These are phyloP conservation scores for Isoperla grammatica DNA, from an alignment of 2,888 invertebrate genomes.

Conservation along the genomic window DNA sequence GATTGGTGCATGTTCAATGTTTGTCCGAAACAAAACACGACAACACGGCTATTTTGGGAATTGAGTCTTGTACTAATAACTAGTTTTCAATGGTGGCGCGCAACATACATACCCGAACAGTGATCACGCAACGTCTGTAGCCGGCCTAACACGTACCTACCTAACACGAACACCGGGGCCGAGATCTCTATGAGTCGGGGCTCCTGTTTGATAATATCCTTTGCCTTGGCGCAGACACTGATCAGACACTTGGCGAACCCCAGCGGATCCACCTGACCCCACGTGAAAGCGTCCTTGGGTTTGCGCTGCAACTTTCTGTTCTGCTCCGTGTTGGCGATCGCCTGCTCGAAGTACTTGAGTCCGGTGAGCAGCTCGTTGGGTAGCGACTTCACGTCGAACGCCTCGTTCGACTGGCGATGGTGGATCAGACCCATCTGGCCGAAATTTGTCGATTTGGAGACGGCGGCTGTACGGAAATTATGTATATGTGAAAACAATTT, in stretches of 20 bases:
- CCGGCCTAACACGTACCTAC: too few relatives aligned
- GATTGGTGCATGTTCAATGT: too few relatives aligned
- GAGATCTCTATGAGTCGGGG: slow-evolving; percentile 48
- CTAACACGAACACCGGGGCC: slow-evolving; percentile 54
- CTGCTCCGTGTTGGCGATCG: slow-evolving; percentile 3
- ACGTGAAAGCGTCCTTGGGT: slow-evolving; percentile 35
- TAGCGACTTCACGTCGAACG: slow-evolving; percentile 50
- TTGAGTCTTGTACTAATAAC: too few relatives aligned
- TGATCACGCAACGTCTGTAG: too few relatives aligned
- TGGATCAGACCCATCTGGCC: slow-evolving; percentile 36
- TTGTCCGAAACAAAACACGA: too few relatives aligned
- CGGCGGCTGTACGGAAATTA: slow-evolving; percentile 2
- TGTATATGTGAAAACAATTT: too few relatives aligned
- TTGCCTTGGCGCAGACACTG: slow-evolving; percentile 47
- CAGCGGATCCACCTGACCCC: slow-evolving; percentile 41
- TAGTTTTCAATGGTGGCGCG: too few relatives aligned
- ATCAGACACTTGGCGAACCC: slow-evolving; percentile 49
- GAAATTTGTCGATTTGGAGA: slow-evolving; percentile 16
- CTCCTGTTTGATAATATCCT: slow-evolving; percentile 48
- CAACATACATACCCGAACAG: too few relatives aligned
- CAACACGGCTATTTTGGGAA: too few relatives aligned
- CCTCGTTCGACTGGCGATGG: slow-evolving; percentile 47
- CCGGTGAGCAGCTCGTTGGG: slow-evolving; percentile 54
- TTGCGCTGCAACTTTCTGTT: slow-evolving; percentile 8
- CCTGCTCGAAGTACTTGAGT: slow-evolving; percentile 47